Conservation (phyloP, 2,113 vertebrate species). For the Odobenus rosmarus region DNA sequence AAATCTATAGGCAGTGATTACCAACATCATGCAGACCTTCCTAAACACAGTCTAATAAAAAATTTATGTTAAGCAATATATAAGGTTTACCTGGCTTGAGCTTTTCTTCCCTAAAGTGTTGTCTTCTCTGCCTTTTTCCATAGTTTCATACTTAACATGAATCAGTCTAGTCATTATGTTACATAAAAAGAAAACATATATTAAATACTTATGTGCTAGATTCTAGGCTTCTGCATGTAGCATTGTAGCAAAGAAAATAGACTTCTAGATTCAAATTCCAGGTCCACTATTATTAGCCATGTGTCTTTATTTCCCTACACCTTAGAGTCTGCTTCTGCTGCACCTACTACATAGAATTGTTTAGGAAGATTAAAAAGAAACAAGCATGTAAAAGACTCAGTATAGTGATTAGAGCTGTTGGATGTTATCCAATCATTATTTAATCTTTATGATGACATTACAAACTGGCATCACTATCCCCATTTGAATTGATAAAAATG, state of each 20-base stretch:
- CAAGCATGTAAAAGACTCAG: not conserved
- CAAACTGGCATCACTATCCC: not conserved
- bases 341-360: not conserved
- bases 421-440: not conserved
- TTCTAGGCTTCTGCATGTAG: not conserved
- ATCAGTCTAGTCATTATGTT: not conserved
- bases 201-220: not conserved
- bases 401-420: not conserved
- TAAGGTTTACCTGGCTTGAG: not conserved
- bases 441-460: not conserved
- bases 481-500: not conserved
- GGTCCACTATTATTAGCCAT: not conserved
- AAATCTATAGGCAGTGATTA: not conserved
- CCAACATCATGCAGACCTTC: not conserved
- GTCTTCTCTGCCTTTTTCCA: not conserved
- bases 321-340: not conserved
- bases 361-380: not conserved
- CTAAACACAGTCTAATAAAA: constrained; percentile 37
- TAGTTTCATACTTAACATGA: not conserved
- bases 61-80: not conserved
- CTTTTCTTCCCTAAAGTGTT: not conserved
- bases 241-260: not conserved
- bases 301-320: not conserved
- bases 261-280: not conserved
- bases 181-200: constrained; percentile 10